These are phyloP conservation scores for Halocynthia roretzi DNA, from an alignment of 23 tunicate species.

Conservation along the genomic window DNA sequence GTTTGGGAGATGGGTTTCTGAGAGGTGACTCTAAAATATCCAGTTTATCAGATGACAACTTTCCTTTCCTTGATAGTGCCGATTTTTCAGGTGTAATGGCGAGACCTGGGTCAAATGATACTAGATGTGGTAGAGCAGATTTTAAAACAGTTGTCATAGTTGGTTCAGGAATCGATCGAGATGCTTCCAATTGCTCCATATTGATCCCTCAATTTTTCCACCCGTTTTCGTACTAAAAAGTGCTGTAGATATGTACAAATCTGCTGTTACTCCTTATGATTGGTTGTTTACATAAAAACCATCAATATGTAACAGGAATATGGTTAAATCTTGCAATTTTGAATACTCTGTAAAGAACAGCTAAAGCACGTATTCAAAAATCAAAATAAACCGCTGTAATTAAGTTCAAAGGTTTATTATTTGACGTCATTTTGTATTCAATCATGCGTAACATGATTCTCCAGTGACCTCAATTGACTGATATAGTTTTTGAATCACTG, in stretches of 20 bases:
- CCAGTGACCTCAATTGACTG: too few species aligned
- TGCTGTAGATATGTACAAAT: background rate
- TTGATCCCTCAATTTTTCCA: too few species aligned
- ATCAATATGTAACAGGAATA: background rate
- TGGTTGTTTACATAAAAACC: background rate
- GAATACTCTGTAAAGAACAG: background rate
- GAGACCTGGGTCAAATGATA: background rate
- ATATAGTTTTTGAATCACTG: too few species aligned
- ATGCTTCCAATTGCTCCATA: background rate
- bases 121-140: background rate
- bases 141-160: background rate
- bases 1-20: too few species aligned
- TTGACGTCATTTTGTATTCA: too few species aligned
- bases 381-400: slow-evolving; percentile 7
- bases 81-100: slow-evolving; percentile 14
- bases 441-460: too few species aligned
- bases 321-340: too few species aligned
- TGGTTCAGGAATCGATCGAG: slow-evolving; percentile 2
- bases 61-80: background rate
- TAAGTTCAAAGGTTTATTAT: too few species aligned
- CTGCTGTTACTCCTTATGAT: background rate
- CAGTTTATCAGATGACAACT: too few species aligned
- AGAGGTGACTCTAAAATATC: too few species aligned
- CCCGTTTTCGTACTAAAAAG: too few species aligned
- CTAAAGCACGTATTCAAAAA: background rate